These are phyloP conservation scores for Ceratotherium simum DNA, from an alignment of 2,113 vertebrate species.

Conservation along the genomic window DNA sequence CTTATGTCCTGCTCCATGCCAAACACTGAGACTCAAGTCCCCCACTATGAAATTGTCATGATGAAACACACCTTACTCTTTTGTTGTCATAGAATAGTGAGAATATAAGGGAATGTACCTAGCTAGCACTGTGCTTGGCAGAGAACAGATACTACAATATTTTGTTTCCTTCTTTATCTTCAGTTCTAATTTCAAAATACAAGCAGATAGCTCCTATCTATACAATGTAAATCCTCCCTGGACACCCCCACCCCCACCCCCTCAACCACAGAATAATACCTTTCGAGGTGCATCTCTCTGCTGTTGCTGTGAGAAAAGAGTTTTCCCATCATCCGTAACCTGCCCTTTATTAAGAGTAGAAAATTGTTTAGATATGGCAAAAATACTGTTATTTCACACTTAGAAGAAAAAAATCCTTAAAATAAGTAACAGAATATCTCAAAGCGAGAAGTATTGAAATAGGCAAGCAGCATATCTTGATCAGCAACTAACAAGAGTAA, in stretches of 20 bases:
- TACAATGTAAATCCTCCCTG: background rate
- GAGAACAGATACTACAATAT: background rate
- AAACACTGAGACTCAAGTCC: background rate
- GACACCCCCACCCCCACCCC: background rate
- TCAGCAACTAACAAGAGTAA: background rate
- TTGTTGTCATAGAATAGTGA: background rate
- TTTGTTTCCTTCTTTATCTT: background rate
- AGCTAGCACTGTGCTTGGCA: background rate
- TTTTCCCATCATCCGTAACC: background rate
- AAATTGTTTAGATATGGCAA: background rate
- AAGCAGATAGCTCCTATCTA: background rate
- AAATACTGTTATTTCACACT: background rate
- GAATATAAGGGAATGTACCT: background rate
- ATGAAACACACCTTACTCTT: background rate
- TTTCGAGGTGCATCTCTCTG: background rate
- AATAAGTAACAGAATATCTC: background rate
- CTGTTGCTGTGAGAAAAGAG: background rate
- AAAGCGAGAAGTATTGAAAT: background rate
- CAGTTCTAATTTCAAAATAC: conserved; percentile 32
- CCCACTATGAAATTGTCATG: background rate
- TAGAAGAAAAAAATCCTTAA: background rate
- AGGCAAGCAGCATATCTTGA: background rate
- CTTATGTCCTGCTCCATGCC: background rate
- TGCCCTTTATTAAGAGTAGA: background rate
- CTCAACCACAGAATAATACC: background rate